Evolutionary conservation across 2,797 vertebrate species (phyloP), one percentile per base, ranked within the genome.

Genomic region (Sarcophilus harrisii): DNA sequence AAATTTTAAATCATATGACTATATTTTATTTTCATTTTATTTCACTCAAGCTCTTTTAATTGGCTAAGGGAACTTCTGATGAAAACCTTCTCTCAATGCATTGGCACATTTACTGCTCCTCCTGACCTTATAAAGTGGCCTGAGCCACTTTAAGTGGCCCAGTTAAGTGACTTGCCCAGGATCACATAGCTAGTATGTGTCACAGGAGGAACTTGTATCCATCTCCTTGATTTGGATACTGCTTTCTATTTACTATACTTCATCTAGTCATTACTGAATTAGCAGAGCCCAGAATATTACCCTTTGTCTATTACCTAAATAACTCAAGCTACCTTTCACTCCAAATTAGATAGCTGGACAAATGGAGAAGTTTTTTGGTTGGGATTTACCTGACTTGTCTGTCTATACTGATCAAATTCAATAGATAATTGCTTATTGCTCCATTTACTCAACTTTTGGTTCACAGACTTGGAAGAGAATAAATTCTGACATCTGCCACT

Each of bases 391-490:
- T 28, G 58, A 58, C 10, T 62, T 38, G 2, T 91, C 5, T 66
- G n/a, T 81, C 58, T 90, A 96, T 90, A 95, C 3, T 66, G 38
- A 93, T 94, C 24, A 90, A 30, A 87, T 95, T 94, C 32, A 91
- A 58, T 5, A 45, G 55, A 38, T 90, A 90, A 62, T 29, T 18
- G 2, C 30, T 95, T 27, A 90, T 93, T 30, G 90, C 54, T 96
- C 94, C 90, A 57, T 57, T 30, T 55, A 32, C 38, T 58, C 21
- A 8, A 90, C 32, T 54, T 94, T 55, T 92, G 27, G 29, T 90
- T 92, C 57, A 95, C 52, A 49, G 66, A 54, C 32, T 90, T 57
- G 58, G 29, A 62, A 49, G 93, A 91, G 45, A 49, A 55, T 92
- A 54, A 94, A 94, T 90, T 27, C 57, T 95, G 87, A 66, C 3